Evolutionary conservation across 53 echinoderm and acorn worm species (phyloP).

Genomic region (Stichopus horrens): DNA sequence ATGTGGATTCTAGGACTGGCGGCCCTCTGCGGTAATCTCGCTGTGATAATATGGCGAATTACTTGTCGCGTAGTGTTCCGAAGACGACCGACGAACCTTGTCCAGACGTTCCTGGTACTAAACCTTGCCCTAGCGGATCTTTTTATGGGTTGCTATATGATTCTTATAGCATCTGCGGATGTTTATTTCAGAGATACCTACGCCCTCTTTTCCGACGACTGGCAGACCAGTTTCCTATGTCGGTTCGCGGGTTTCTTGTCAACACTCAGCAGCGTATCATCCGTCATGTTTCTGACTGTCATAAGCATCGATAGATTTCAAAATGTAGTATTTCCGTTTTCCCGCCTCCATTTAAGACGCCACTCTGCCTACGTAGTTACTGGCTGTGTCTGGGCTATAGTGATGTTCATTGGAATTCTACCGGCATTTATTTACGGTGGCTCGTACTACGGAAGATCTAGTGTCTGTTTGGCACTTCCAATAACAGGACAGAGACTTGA

Average conservation of each 20-base stretch:
- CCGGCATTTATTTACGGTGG: constrained; percentile 64
- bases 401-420: constrained; percentile 47
- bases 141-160: constrained; percentile 43
- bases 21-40: constrained; percentile 45
- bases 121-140: constrained; percentile 45
- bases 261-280: constrained; percentile 64
- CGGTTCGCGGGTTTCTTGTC: constrained; percentile 71
- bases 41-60: constrained; percentile 23
- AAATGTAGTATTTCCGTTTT: constrained; percentile 65
- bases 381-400: constrained; percentile 54
- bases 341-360: constrained; percentile 52
- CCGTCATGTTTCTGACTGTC: constrained; percentile 65
- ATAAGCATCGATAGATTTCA: constrained; percentile 68
- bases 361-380: constrained; percentile 55
- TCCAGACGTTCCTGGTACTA: constrained; percentile 15
- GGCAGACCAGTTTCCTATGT: constrained; percentile 57
- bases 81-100: not conserved
- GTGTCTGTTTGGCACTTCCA: constrained; percentile 74
- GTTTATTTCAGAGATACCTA: constrained; percentile 37
- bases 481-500: constrained; percentile 48
- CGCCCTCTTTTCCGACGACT: constrained; percentile 26
- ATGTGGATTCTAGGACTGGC: constrained; percentile 48
- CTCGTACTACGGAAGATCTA: constrained; percentile 69
- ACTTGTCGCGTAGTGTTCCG: not conserved
- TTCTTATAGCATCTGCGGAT: constrained; percentile 43